These are phyloP conservation scores for Trachelus stipa DNA, from an alignment of 2,888 invertebrate species.

Conservation along the genomic window DNA sequence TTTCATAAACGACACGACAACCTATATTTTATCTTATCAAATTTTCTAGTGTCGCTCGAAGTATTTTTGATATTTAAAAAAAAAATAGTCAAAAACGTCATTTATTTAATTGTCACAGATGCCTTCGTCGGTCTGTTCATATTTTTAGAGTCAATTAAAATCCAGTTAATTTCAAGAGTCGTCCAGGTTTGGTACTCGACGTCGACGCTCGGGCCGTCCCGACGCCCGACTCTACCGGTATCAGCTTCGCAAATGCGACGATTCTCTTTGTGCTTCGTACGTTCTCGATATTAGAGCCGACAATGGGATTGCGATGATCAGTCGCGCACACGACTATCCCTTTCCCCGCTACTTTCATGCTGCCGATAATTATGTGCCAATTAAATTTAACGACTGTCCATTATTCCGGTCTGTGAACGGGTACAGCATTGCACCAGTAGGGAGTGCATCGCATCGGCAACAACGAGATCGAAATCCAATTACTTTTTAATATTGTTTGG, in stretches of 20 bases:
- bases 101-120: not conserved
- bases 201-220: not conserved
- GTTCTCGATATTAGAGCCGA: slow-evolving; percentile 51
- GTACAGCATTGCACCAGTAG: slow-evolving; percentile 23
- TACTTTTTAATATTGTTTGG: slow-evolving; percentile 56
- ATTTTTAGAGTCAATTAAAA: not conserved
- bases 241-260: slow-evolving; percentile 12
- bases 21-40: not conserved
- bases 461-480: slow-evolving; percentile 55
- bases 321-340: slow-evolving; percentile 22
- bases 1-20: too few species aligned
- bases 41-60: not conserved
- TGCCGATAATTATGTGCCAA: slow-evolving; percentile 61
- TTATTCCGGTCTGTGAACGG: slow-evolving; percentile 50
- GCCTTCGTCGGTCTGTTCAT: not conserved
- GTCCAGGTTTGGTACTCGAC: not conserved
- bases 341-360: slow-evolving; percentile 16
- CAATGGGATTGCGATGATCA: slow-evolving; percentile 47
- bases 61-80: not conserved
- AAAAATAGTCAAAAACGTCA: not conserved
- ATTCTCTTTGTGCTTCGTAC: not conserved
- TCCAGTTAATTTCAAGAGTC: not conserved
- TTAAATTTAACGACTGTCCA: slow-evolving; percentile 62
- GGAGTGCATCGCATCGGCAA: slow-evolving; percentile 30
- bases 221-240: not conserved